phyloP scores from a whole-genome alignment of 1,140 invertebrate genomes.

The Calliopsis andreniformis region DNA sequence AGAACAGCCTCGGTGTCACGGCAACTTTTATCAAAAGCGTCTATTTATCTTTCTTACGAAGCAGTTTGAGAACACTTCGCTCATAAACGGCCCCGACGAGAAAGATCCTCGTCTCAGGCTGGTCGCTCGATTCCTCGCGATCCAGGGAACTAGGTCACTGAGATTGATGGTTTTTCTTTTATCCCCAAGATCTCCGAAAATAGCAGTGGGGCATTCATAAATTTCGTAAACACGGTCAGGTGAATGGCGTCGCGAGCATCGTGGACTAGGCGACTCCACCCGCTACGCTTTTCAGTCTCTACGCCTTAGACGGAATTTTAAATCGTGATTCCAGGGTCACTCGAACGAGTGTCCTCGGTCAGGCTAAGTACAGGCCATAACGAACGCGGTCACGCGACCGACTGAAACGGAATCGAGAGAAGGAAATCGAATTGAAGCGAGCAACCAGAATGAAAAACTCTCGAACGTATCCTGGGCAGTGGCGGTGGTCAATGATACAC shows the following conservation, averaged over 20 bases:
- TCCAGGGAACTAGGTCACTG: constrained; percentile 43
- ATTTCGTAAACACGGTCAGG: constrained; percentile 56
- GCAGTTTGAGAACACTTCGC: constrained; percentile 64
- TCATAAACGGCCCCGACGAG: constrained; percentile 60
- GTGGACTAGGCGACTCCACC: too few species aligned
- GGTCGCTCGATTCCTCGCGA: not conserved
- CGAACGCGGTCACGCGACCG: too few species aligned
- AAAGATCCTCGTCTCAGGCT: constrained; percentile 41
- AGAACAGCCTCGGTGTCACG: constrained; percentile 44
- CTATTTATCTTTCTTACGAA: constrained; percentile 68
- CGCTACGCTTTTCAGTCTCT: not conserved
- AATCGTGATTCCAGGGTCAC: not conserved
- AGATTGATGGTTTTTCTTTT: constrained; percentile 64
- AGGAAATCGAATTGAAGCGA: constrained; percentile 17
- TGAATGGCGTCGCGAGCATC: constrained; percentile 17
- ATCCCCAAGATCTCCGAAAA: constrained; percentile 45
- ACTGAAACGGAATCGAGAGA: not conserved
- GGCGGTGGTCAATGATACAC: not conserved
- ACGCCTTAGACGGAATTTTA: constrained; percentile 3
- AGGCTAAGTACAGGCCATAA: not conserved
- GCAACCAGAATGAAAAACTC: constrained; percentile 42
- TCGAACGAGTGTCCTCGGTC: not conserved
- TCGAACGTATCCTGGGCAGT: constrained; percentile 18
- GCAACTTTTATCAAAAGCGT: constrained; percentile 60
- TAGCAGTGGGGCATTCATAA: constrained; percentile 52